These are phyloP conservation scores for Camponotus vicinus DNA, from an alignment of 1,140 invertebrate species.

Conservation along the genomic window DNA sequence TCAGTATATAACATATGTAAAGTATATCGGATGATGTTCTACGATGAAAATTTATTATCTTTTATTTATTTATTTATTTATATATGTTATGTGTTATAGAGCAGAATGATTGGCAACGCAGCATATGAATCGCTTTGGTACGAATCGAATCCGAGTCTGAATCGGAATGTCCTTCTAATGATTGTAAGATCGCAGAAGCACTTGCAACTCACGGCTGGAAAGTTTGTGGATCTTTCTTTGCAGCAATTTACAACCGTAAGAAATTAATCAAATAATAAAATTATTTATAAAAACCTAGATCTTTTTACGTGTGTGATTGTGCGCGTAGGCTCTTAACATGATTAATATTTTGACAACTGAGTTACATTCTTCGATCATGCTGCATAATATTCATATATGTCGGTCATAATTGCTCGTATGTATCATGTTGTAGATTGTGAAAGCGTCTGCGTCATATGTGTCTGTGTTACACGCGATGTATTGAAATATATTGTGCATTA, in stretches of 20 bases:
- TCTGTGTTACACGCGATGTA: slow-evolving; percentile 62
- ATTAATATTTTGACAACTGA: slow-evolving; percentile 20
- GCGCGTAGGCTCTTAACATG: neutral
- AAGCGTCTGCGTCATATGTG: slow-evolving; percentile 63
- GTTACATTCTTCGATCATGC: neutral
- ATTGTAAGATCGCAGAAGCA: slow-evolving; percentile 54
- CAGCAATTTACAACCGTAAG: slow-evolving; percentile 55
- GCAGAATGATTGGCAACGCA: slow-evolving; percentile 31
- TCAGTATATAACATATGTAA: neutral
- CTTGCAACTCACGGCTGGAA: slow-evolving; percentile 53
- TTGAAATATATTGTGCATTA: slow-evolving; percentile 36
- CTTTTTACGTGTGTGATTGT: neutral
- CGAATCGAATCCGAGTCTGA: slow-evolving; percentile 28
- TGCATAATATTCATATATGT: neutral
- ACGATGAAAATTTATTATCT: neutral
- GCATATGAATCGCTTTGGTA: slow-evolving; percentile 57
- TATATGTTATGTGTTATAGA: slow-evolving; percentile 17
- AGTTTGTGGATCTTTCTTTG: slow-evolving; percentile 53
- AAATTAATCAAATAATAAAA: neutral
- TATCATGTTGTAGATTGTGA: slow-evolving; percentile 61
- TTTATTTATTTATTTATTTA: too few species aligned
- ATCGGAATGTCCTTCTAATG: slow-evolving; percentile 30
- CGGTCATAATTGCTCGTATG: slow-evolving; percentile 24
- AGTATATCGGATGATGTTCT: too few species aligned
- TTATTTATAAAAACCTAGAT: neutral